These are phyloP conservation scores for Latheticus oryzae DNA, from an alignment of 2,888 invertebrate species.

Conservation along the genomic window DNA sequence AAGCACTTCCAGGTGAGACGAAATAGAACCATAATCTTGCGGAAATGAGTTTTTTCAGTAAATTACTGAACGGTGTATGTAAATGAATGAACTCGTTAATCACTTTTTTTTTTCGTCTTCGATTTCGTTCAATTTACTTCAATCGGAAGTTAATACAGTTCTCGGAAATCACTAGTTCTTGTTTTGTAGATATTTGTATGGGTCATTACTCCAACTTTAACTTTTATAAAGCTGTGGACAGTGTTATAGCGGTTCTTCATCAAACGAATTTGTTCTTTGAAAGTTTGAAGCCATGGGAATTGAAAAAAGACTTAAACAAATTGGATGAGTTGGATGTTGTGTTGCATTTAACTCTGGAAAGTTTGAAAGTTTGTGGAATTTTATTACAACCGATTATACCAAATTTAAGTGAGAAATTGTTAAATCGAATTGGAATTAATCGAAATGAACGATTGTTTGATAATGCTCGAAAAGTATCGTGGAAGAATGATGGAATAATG, in stretches of 20 bases:
- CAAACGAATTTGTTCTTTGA: conserved; percentile 90
- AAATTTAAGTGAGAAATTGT: conserved; percentile 72
- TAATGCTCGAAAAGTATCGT: conserved; percentile 62
- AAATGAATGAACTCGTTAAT: too few relatives aligned
- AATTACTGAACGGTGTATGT: too few relatives aligned
- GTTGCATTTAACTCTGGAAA: conserved; percentile 87
- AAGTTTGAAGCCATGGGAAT: conserved; percentile 87
- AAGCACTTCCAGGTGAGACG: conserved; percentile 69
- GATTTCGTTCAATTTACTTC: background rate
- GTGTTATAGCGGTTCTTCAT: conserved; percentile 79
- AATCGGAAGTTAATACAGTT: conserved; percentile 19
- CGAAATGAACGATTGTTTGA: conserved; percentile 68
- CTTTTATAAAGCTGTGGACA: conserved; percentile 86
- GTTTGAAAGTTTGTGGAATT: conserved; percentile 81
- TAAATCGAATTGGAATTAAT: conserved; percentile 75
- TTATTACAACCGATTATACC: conserved; percentile 91
- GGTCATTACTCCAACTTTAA: conserved; percentile 79
- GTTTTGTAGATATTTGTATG: conserved; percentile 71
- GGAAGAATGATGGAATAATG: conserved; percentile 50
- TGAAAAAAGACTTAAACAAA: conserved; percentile 72
- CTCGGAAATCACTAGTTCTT: conserved; percentile 5
- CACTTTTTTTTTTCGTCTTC: background rate
- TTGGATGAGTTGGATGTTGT: conserved; percentile 76
- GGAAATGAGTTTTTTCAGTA: background rate
- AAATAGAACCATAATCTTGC: background rate